These are phyloP conservation scores for Antechinus flavipes DNA, from an alignment of 2,113 vertebrate species.

Conservation along the genomic window DNA sequence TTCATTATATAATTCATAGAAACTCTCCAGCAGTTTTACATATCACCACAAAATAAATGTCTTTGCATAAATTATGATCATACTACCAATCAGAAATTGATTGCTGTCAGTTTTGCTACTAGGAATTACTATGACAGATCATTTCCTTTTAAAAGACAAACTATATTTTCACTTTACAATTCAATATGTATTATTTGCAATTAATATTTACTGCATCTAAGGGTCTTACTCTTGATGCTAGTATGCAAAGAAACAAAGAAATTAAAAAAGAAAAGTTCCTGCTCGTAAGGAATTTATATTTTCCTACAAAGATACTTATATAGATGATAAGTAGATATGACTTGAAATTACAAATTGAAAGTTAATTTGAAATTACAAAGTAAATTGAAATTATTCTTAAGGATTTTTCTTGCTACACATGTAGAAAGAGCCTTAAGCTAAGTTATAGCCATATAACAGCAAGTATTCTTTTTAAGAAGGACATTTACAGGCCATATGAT, in stretches of 20 bases:
- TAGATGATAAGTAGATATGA: neutral
- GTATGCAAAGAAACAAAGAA: neutral
- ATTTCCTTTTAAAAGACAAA: neutral
- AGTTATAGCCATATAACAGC: neutral
- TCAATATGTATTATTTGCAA: neutral
- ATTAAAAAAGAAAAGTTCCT: neutral
- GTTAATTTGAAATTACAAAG: neutral
- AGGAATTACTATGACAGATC: neutral
- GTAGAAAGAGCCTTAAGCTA: neutral
- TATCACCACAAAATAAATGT: neutral
- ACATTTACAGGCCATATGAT: neutral
- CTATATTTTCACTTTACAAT: neutral
- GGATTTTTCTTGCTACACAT: neutral
- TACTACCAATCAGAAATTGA: neutral
- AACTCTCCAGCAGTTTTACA: neutral
- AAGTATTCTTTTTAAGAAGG: neutral
- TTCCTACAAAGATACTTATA: neutral
- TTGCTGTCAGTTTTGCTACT: neutral
- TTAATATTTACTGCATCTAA: neutral
- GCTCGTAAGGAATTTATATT: neutral
- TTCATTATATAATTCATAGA: neutral
- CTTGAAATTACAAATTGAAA: neutral
- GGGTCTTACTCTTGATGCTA: neutral
- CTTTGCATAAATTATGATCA: neutral
- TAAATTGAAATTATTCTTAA: neutral